Evolutionary conservation across 2,113 vertebrate genomes (phyloP).

Genomic region (Porphyrio hochstetteri): DNA sequence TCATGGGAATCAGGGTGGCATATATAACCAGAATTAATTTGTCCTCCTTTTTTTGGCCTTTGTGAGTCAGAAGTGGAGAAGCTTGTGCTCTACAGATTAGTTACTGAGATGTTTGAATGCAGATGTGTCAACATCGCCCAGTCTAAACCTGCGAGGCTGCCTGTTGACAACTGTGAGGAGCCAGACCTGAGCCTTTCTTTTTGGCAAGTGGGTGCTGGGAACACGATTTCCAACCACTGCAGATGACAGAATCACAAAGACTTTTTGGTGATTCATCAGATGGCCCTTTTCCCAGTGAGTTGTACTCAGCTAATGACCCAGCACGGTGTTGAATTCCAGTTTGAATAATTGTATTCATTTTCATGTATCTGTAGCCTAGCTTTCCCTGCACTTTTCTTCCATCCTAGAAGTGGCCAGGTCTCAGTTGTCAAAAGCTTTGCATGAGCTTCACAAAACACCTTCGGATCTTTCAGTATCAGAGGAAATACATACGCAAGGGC

Average conservation of each 20-base stretch:
- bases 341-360: neutral
- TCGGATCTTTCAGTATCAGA: neutral
- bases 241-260: neutral
- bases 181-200: neutral
- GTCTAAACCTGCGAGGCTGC: rapidly evolving
- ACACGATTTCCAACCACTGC: neutral
- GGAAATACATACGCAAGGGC: neutral
- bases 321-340: neutral
- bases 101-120: neutral
- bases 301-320: neutral
- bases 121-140: rapidly evolving
- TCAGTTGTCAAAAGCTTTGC: neutral
- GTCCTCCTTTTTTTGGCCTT: neutral
- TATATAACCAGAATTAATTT: neutral
- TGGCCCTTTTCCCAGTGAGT: neutral
- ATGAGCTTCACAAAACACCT: neutral
- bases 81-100: rapidly evolving
- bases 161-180: neutral
- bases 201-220: neutral
- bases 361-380: neutral
- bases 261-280: neutral
- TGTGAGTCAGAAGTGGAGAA: neutral
- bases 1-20: neutral
- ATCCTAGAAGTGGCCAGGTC: neutral
- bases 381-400: neutral